phyloP scores from a whole-genome alignment of 1,140 invertebrate species.

The Orussus abietinus region DNA sequence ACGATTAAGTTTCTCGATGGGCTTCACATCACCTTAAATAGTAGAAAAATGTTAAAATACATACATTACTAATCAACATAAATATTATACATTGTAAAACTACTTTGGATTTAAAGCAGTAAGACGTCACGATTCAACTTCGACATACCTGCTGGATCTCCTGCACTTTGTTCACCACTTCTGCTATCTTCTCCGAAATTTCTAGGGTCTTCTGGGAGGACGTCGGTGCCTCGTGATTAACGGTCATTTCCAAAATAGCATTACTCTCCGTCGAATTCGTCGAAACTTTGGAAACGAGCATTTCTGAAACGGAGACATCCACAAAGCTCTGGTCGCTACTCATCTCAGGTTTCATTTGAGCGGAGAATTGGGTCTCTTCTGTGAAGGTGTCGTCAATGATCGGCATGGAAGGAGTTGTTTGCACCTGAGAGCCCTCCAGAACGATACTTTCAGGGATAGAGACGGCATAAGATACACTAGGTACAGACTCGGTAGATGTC shows the following conservation, averaged over 20 bases:
- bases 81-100: too few relatives aligned
- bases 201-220: constrained; percentile 23
- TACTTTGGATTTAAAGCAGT: too few relatives aligned
- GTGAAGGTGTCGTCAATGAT: constrained; percentile 45
- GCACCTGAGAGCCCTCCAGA: constrained; percentile 30
- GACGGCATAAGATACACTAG: constrained; percentile 38
- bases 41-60: too few relatives aligned
- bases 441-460: constrained; percentile 38
- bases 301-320: constrained; percentile 34
- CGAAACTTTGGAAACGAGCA: constrained; percentile 33
- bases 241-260: constrained; percentile 22
- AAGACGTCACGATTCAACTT: too few relatives aligned
- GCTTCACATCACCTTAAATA: too few relatives aligned
- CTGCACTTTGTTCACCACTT: too few relatives aligned
- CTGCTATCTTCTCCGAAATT: too few relatives aligned
- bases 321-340: constrained; percentile 24
- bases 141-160: constrained; percentile 12
- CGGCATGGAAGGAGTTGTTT: constrained; percentile 48
- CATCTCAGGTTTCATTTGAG: constrained; percentile 20
- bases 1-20: too few relatives aligned
- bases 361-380: constrained; percentile 28
- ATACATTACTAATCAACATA: too few relatives aligned
- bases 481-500: constrained; percentile 13
- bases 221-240: constrained; percentile 13
- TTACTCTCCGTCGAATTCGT: constrained; percentile 12